Percentiles rank a stretch among this genome's conserved stretches.
Conservation (phyloP, 2,113 vertebrate genomes). For the Spheniscus mendiculus region DNA sequence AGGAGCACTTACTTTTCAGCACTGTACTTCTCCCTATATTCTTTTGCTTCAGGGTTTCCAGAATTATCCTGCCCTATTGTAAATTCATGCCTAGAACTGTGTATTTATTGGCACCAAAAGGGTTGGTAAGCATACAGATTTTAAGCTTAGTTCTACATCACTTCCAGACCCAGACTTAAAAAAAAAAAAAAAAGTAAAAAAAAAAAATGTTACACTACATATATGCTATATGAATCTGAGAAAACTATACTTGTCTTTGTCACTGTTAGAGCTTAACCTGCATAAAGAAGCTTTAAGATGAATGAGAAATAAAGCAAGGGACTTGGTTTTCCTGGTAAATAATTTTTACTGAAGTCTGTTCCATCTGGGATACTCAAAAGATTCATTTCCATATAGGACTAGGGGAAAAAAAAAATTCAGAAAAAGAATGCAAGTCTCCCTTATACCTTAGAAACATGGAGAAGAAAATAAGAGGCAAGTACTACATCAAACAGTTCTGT, state of each 20-base stretch:
- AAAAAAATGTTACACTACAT: neutral
- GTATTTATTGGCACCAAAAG: neutral
- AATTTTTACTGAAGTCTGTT: neutral
- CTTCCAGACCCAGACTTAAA: neutral
- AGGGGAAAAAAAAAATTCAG: neutral
- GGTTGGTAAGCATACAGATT: neutral
- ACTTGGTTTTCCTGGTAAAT: neutral
- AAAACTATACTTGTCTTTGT: neutral
- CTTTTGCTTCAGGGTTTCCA: slow-evolving; percentile 33
- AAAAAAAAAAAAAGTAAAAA: neutral
- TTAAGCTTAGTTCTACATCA: neutral
- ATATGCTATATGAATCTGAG: neutral
- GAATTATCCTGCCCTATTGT: neutral
- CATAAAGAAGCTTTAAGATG: neutral
- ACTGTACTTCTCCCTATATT: neutral
- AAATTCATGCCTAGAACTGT: slow-evolving; percentile 4
- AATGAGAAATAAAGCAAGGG: neutral
- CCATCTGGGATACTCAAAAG: neutral
- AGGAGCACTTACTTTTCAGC: neutral
- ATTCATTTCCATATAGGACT: neutral
- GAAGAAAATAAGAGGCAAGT: neutral
- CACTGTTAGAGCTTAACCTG: neutral
- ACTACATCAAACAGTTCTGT: neutral
- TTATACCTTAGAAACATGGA: neutral
- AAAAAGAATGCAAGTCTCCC: neutral